Base-by-base conservation (phyloP, 2,797 vertebrate genomes). In the Phoxinus dragarum region DNA sequence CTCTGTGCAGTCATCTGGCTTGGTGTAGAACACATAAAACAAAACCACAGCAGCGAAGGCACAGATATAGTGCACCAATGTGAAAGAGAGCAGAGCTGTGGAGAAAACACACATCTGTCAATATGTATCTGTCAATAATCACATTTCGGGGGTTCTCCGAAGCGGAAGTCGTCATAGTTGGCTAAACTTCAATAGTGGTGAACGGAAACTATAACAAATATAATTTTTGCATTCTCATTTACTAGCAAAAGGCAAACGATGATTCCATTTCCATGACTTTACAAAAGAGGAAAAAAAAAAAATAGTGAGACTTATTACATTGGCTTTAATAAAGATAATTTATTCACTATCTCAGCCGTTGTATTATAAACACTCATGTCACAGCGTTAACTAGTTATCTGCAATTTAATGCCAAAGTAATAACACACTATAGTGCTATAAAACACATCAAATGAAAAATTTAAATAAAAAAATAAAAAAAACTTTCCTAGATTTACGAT, bases 21-120 rank as follows among this genome's bases (percentile, higher is more conserved):
- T 88, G 17, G 97, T 97, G 92, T 98, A 99, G 89, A 94, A 98
- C 31, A 97, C 0, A 0, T 96, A 99, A 86, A 98, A 94, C 66
- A 97, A 92, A 0, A 88, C 94, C 0, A 97, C 2, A 0, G 94
- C 96, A 0, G 88, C 8, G 0, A 97, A 89, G 4, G 96, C 95
- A 80, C 94, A 10, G 0, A 88, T 85, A 0, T 97, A 98, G 91
- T 94, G 90, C 80, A 96, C 0, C 69, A 96, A 0, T 7, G 97
- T 98, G 92, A 96, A 84, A 31, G 92, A 84, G 87, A 97, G 93
- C 68, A 99, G 96, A 74, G 95, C 98, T 99, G 93, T 0, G 59
- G 34, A 52, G 8, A 47, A 81, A 34, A 84, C n/a, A 56, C 27
- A 59, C 42, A 78, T 47, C n/a, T 73, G 42, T 73, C 7, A 68